Evolutionary conservation across 2,888 invertebrate genomes (phyloP).

Genomic region (Aphodius granarius): DNA sequence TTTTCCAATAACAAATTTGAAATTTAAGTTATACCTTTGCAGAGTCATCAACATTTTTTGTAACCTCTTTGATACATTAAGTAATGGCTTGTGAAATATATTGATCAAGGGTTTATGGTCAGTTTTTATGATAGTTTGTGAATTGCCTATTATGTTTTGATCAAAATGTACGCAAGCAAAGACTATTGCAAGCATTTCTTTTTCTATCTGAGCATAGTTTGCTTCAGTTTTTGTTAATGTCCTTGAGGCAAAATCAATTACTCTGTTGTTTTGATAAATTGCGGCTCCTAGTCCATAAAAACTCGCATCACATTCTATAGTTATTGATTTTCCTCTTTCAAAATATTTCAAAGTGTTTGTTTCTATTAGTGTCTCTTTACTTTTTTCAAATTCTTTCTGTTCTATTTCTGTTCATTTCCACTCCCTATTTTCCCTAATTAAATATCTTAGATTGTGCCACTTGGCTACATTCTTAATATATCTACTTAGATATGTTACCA

Average conservation of each 20-base stretch:
- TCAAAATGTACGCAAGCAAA: slow-evolving; percentile 14
- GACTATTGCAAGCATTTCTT: slow-evolving; percentile 5
- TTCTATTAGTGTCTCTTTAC: slow-evolving; percentile 3
- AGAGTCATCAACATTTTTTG: slow-evolving; percentile 15
- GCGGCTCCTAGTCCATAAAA: slow-evolving; percentile 6
- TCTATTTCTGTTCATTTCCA: slow-evolving; percentile 18
- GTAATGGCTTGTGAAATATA: slow-evolving; percentile 17
- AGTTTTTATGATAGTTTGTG: slow-evolving; percentile 2
- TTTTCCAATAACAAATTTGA: background rate
- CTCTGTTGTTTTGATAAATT: background rate
- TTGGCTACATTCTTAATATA: slow-evolving; percentile 17
- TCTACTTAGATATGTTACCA: slow-evolving; percentile 28
- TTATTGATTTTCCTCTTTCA: slow-evolving; percentile 12
- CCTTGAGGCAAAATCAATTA: slow-evolving; percentile 2
- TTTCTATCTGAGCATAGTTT: slow-evolving; percentile 14
- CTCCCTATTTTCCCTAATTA: slow-evolving; percentile 14
- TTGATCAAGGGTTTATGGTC: slow-evolving; percentile 18
- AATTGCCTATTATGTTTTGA: background rate
- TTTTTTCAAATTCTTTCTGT: background rate
- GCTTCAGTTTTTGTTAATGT: slow-evolving; percentile 3
- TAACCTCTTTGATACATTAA: slow-evolving; percentile 12
- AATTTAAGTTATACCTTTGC: slow-evolving; percentile 10
- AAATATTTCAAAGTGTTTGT: slow-evolving; percentile 14
- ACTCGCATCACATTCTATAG: slow-evolving; percentile 17
- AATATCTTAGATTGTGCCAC: background rate